phyloP scores from a whole-genome alignment of 2,888 invertebrate species.

The Folsomia candida region DNA sequence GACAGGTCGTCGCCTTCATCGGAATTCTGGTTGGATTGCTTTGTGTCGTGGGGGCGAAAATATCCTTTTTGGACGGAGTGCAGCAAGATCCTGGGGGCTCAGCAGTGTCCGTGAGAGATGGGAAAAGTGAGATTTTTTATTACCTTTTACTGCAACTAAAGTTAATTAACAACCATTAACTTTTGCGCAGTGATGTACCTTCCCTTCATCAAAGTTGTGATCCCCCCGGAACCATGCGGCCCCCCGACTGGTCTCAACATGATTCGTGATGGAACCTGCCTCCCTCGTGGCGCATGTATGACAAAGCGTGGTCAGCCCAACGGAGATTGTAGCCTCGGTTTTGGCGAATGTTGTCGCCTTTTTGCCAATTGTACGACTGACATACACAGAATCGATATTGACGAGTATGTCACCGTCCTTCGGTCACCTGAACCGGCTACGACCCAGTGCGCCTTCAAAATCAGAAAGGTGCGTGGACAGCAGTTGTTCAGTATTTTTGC shows the following conservation, averaged over 20 bases:
- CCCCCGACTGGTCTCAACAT: neutral
- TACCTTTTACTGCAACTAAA: too few relatives aligned
- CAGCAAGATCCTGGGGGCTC: too few relatives aligned
- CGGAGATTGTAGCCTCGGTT: slow-evolving; percentile 32
- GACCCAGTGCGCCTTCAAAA: slow-evolving; percentile 29
- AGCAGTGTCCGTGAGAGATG: too few relatives aligned
- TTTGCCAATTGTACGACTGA: slow-evolving; percentile 20
- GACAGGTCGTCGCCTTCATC: too few relatives aligned
- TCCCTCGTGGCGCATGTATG: too few relatives aligned
- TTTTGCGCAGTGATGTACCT: slow-evolving; percentile 1
- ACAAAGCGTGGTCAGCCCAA: too few relatives aligned
- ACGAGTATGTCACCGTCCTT: slow-evolving; percentile 25
- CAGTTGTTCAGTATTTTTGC: neutral
- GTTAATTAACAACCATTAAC: too few relatives aligned
- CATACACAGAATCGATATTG: slow-evolving; percentile 14
- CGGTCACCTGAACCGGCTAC: neutral
- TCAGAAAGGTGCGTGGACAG: slow-evolving; percentile 33
- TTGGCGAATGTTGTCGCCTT: slow-evolving; percentile 41
- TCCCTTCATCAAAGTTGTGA: neutral
- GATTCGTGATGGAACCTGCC: slow-evolving; percentile 19
- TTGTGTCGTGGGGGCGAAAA: too few relatives aligned
- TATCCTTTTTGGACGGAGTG: too few relatives aligned
- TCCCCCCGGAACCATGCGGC: slow-evolving; percentile 4
- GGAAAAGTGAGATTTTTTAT: too few relatives aligned
- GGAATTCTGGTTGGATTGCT: too few relatives aligned